Evolutionary conservation across 2,113 vertebrate species (phyloP).

Genomic region (Poicephalus meyeri): DNA sequence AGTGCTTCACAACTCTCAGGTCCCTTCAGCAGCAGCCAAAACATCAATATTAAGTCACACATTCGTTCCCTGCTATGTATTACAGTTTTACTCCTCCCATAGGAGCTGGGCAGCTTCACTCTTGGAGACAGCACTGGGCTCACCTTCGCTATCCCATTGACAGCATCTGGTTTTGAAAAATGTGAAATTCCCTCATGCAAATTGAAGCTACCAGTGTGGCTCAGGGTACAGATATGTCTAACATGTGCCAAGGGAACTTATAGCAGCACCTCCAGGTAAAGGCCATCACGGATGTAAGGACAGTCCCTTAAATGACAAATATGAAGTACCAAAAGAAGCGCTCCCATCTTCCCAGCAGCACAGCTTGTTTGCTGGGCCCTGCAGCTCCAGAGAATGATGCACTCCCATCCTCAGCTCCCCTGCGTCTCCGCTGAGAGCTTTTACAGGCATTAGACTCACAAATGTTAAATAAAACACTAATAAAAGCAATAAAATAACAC

Average conservation of each 20-base stretch:
- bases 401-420: neutral
- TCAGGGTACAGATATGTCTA: neutral
- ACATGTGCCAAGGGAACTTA: neutral
- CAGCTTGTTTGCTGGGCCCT: neutral
- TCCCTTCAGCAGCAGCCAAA: neutral
- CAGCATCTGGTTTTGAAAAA: neutral
- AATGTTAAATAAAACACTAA: neutral
- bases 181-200: neutral
- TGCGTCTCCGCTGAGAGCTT: neutral
- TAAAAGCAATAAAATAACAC: neutral
- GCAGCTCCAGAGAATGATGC: too few relatives aligned
- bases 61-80: neutral
- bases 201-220: neutral
- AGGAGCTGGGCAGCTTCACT: neutral
- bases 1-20: neutral
- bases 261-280: neutral
- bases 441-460: neutral
- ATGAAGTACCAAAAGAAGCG: neutral
- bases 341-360: neutral
- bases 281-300: neutral
- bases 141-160: neutral
- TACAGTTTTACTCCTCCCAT: neutral
- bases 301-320: neutral
- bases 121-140: fast-evolving
- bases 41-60: neutral